Percentiles rank a stretch among this genome's conserved stretches.
These are phyloP conservation scores for Melanotaenia duboulayi DNA, from an alignment of 2,113 vertebrate species.

Conservation along the genomic window DNA sequence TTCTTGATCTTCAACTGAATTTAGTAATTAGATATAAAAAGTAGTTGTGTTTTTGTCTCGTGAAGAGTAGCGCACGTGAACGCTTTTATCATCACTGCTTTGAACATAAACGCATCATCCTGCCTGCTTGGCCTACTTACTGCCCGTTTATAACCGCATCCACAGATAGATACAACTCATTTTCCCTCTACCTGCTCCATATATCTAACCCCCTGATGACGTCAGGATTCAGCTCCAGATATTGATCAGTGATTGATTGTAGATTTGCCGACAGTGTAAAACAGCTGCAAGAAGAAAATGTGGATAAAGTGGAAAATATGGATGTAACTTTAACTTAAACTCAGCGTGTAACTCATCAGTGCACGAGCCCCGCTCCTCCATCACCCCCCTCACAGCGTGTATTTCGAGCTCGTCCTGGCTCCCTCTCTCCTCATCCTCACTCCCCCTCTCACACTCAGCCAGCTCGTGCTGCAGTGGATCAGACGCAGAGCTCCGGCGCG, in stretches of 20 bases:
- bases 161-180: too few species aligned
- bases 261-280: neutral
- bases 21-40: too few species aligned
- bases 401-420: too few species aligned
- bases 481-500: constrained; percentile 64
- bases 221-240: accelerated
- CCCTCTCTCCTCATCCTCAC: neutral
- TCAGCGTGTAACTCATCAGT: neutral
- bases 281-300: neutral
- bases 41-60: too few species aligned
- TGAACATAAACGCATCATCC: too few species aligned
- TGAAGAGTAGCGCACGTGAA: too few species aligned
- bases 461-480: constrained; percentile 74
- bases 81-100: too few species aligned
- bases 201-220: neutral
- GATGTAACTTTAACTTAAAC: constrained; percentile 37
- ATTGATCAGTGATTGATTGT: constrained; percentile 8
- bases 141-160: too few species aligned
- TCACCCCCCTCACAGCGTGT: neutral
- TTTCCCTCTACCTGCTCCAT: too few species aligned
- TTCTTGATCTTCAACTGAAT: too few species aligned
- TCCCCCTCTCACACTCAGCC: constrained; percentile 16
- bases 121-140: too few species aligned
- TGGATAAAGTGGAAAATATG: neutral
- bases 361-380: neutral